Evolutionary conservation across 2,888 invertebrate species (phyloP).

Genomic region (Nymphalis polychloros): DNA sequence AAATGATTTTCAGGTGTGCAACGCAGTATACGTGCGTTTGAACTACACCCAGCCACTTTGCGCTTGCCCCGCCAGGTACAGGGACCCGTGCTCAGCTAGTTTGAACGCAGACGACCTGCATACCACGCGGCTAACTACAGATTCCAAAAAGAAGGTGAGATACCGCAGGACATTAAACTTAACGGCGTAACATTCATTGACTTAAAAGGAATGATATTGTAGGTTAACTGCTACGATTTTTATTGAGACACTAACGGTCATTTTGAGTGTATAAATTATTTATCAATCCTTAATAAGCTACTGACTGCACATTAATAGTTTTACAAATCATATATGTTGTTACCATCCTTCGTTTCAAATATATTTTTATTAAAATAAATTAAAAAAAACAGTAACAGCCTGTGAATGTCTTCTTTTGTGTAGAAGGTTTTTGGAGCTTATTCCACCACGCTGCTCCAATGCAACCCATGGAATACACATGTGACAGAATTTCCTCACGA

Average conservation of each 20-base stretch:
- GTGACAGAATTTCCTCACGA: no score
- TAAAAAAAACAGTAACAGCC: no score
- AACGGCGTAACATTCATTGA: constrained; percentile 34
- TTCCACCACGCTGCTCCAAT: no score
- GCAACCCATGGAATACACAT: no score
- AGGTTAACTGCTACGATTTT: constrained; percentile 15
- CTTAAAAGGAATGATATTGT: constrained; percentile 28
- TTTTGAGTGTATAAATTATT: constrained; percentile 19
- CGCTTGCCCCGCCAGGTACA: constrained; percentile 93
- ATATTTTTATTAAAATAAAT: background rate
- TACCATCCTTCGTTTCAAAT: background rate
- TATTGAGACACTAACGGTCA: constrained; percentile 18
- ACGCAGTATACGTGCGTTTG: constrained; percentile 94
- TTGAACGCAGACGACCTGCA: constrained; percentile 94
- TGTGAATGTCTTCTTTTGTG: no score
- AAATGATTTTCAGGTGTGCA: constrained; percentile 86
- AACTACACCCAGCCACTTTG: constrained; percentile 96
- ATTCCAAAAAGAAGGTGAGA: constrained; percentile 90
- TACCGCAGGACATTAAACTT: constrained; percentile 22
- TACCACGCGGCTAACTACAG: constrained; percentile 93
- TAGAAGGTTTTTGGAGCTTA: no score
- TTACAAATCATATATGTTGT: no score
- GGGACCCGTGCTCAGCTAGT: constrained; percentile 95
- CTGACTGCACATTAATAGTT: no score
- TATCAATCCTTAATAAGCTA: background rate